Evolutionary conservation across 2,797 vertebrate genomes (phyloP).

Genomic region (Mormyrops boulengeri): DNA sequence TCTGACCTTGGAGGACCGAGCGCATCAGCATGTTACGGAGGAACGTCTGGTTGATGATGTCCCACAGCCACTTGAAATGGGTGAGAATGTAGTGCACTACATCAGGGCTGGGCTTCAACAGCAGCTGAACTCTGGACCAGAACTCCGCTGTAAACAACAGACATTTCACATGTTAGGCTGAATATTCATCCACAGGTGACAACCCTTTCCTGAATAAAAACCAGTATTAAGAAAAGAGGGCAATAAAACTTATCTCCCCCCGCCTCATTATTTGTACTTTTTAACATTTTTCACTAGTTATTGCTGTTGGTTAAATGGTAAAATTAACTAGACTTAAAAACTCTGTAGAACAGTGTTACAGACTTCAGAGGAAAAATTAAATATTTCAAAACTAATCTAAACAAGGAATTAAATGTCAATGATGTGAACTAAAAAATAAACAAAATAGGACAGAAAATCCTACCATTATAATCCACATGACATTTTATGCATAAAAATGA

Average conservation of each 20-base stretch:
- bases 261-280: not conserved
- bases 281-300: not conserved
- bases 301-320: not conserved
- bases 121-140: slow-evolving; percentile 61
- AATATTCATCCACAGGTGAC: not conserved
- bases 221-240: not conserved
- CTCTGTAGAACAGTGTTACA: not conserved
- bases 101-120: slow-evolving; percentile 71
- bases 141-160: slow-evolving; percentile 64
- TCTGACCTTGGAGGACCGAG: slow-evolving; percentile 76
- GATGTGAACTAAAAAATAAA: not conserved
- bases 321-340: not conserved
- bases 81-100: slow-evolving; percentile 77
- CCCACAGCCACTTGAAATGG: slow-evolving; percentile 81
- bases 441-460: not conserved
- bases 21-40: slow-evolving; percentile 73
- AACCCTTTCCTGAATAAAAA: not conserved
- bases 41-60: slow-evolving; percentile 76
- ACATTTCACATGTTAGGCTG: not conserved
- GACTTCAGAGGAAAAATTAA: not conserved
- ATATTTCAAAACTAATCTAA: not conserved
- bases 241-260: not conserved
- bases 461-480: not conserved
- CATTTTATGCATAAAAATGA: not conserved
- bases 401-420: not conserved